These are phyloP conservation scores for Liasis olivaceus DNA, from an alignment of 2,797 vertebrate genomes.

Conservation along the genomic window DNA sequence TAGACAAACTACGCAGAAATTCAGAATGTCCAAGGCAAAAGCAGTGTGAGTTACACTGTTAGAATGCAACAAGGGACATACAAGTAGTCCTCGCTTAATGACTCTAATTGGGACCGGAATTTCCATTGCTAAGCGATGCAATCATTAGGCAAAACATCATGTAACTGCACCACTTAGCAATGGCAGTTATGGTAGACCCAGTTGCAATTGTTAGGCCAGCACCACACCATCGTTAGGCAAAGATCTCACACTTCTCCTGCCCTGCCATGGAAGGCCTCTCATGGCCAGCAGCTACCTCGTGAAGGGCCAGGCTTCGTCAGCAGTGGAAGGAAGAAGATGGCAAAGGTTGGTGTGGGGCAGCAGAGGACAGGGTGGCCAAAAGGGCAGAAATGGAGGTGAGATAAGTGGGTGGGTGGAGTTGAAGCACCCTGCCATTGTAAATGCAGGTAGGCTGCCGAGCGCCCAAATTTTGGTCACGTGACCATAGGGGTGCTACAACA, in stretches of 20 bases:
- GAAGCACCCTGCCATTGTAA: neutral
- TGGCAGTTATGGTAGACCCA: neutral
- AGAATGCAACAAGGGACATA: neutral
- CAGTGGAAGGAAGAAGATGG: neutral
- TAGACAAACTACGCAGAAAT: neutral
- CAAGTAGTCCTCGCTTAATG: neutral
- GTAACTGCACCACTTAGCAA: neutral
- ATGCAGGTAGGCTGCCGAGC: neutral
- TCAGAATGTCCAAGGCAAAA: neutral
- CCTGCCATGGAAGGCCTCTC: neutral
- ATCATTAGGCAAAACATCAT: neutral
- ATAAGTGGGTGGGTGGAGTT: neutral
- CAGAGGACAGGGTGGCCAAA: neutral
- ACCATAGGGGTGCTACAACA: neutral
- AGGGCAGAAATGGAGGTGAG: neutral
- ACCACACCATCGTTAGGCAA: neutral
- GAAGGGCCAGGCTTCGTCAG: neutral
- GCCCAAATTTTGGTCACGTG: neutral
- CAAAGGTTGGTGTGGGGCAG: neutral
- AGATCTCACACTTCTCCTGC: neutral
- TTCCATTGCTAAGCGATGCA: neutral
- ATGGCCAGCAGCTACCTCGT: neutral
- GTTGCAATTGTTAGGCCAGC: neutral
- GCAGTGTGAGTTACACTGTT: neutral
- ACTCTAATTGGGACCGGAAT: neutral